phyloP scores from a whole-genome alignment of 2,888 invertebrate species.

The Calameuta filiformis region DNA sequence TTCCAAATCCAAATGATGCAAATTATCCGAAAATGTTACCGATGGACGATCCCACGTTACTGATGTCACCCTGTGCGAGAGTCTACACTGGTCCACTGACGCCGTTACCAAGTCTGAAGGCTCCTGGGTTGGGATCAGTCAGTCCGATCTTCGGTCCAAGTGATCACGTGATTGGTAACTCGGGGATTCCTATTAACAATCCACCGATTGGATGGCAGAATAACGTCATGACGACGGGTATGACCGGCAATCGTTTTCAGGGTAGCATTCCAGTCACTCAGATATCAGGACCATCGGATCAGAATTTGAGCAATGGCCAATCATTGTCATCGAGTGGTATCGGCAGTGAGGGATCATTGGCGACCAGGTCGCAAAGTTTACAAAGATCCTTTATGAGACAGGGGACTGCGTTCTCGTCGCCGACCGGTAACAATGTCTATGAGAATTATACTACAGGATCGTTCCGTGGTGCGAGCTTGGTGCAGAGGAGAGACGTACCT shows the following conservation, averaged over 20 bases:
- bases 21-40: constrained; percentile 25
- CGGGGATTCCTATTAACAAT: constrained; percentile 51
- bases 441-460: constrained; percentile 24
- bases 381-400: background rate
- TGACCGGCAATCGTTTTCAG: background rate
- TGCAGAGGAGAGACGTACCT: constrained; percentile 31
- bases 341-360: background rate
- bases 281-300: background rate
- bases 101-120: constrained; percentile 21
- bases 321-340: background rate
- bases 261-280: background rate
- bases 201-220: constrained; percentile 49
- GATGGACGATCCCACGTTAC: constrained; percentile 25
- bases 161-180: constrained; percentile 42
- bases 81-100: constrained; percentile 37
- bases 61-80: constrained; percentile 39
- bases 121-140: constrained; percentile 14
- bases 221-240: constrained; percentile 12
- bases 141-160: constrained; percentile 52
- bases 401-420: background rate
- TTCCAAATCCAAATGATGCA: constrained; percentile 37
- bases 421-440: background rate
- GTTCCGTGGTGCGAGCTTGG: constrained; percentile 33
- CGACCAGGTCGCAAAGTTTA: background rate
- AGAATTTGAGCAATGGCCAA: background rate